Base-by-base conservation (phyloP, 2,888 invertebrate genomes). In the Conomelus anceps region DNA sequence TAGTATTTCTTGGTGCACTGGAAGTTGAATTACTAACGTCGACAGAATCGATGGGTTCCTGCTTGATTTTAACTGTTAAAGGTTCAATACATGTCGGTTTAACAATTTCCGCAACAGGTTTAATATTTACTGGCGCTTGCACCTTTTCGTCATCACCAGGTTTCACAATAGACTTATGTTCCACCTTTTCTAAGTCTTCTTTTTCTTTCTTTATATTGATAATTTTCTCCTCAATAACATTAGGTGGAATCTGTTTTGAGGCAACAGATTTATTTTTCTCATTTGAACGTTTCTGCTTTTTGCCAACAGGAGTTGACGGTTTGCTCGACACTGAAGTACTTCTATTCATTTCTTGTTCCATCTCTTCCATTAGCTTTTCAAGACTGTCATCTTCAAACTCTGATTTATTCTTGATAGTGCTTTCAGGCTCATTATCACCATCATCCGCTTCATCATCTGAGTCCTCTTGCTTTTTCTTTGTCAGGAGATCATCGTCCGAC, bases 321-420 rank as follows among this genome's bases (percentile, higher is more conserved):
- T 63, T 63, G 20, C 3, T 17, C 9, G 34, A 20, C 20, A 17
- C 34, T 34, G 34, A 34, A 34, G 86, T 0, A 7, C 23, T 23
- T 23, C 24, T n/a, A 86, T 22, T 86, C 22, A 86, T 26, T 23
- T 86, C 86, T 23, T 86, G 86, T 23, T 86, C 86, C 86, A 86
- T 86, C 24, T 26, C 86, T 24, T 86, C 86, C 86, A 86, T 86
- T 22, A 86, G 86, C 13, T 24, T 86, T 26, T 86, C 86, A 86
- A 86, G 86, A 29, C 86, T 86, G 24, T 86, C 86, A 23, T 86
- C 86, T 24, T 29, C 24, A 0, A 24, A 84, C 7, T 22, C 84
- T 26, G 26, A 63, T 85, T 85, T 22, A 85, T 85, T 20, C 17
- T 85, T 85, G 17, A 20, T 23, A 20, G 11, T 41, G 41, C 20